These are phyloP conservation scores for Orientallactaga sibirica DNA, from an alignment of 2,797 vertebrate genomes.

Conservation along the genomic window DNA sequence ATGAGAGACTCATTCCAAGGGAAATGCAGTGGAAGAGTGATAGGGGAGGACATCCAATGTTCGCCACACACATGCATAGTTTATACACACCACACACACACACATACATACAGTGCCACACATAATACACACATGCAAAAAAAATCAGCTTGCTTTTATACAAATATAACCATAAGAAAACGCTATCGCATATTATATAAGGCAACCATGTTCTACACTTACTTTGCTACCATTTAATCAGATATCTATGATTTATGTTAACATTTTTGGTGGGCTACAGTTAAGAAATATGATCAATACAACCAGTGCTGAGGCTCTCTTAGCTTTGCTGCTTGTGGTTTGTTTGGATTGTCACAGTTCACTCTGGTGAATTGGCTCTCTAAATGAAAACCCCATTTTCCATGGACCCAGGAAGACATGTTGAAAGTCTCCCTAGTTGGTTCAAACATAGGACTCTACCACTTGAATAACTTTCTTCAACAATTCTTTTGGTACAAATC, in stretches of 20 bases:
- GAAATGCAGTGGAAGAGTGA: too few relatives aligned
- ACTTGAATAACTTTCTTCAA: too few relatives aligned
- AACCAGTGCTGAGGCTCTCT: neutral
- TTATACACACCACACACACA: too few relatives aligned
- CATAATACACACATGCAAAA: too few relatives aligned
- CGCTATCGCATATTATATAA: neutral
- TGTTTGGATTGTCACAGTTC: neutral
- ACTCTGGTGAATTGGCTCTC: neutral
- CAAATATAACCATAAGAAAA: conserved; percentile 29
- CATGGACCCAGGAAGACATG: neutral
- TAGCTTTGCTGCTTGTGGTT: neutral
- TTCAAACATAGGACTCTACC: neutral
- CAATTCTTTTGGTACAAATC: too few relatives aligned
- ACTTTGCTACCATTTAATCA: conserved; percentile 38
- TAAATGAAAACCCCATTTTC: conserved; percentile 57
- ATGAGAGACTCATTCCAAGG: too few relatives aligned
- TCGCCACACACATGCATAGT: too few relatives aligned
- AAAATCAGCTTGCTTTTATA: conserved; percentile 49
- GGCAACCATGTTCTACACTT: neutral
- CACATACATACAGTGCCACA: too few relatives aligned
- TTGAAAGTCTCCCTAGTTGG: neutral
- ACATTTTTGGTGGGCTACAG: neutral
- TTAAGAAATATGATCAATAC: conserved; percentile 18
- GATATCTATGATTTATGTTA: conserved; percentile 32
- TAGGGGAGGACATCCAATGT: too few relatives aligned